A percentile compares a stretch with the other conserved stretches of the same genome.
phyloP scores from a whole-genome alignment of 2,113 vertebrate genomes.

The Neolamprologus brichardi region DNA sequence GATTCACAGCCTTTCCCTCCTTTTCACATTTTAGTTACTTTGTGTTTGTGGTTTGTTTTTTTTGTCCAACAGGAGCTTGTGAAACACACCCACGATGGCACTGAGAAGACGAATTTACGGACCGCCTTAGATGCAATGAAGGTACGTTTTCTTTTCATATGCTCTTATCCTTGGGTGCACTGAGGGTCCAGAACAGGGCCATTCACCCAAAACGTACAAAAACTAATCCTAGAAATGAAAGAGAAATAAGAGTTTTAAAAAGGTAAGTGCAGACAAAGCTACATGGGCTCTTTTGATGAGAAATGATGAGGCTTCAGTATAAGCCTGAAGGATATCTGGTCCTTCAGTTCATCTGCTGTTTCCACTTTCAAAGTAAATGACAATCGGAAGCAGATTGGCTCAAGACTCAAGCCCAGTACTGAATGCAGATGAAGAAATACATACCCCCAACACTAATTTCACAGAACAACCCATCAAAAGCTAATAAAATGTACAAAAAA shows the following conservation, averaged over 20 bases:
- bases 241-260: background rate
- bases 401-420: too few relatives aligned
- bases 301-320: background rate
- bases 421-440: background rate
- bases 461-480: accelerated
- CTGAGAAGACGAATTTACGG: slow-evolving; percentile 86
- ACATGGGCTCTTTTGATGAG: background rate
- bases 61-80: slow-evolving; percentile 81
- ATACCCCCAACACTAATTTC: accelerated
- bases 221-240: background rate
- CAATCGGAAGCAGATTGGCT: background rate
- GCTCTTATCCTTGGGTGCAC: background rate
- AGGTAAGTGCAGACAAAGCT: background rate
- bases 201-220: background rate
- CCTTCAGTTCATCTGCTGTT: background rate
- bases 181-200: background rate
- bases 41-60: background rate
- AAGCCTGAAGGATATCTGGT: background rate
- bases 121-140: slow-evolving; percentile 94
- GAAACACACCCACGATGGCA: slow-evolving; percentile 85
- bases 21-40: background rate
- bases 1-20: background rate
- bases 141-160: slow-evolving; percentile 55
- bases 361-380: background rate
- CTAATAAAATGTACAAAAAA: background rate